Evolutionary conservation across 2,797 vertebrate genomes (phyloP), one percentile per base, ranked within the genome.

Genomic region (Rachycentron canadum): DNA sequence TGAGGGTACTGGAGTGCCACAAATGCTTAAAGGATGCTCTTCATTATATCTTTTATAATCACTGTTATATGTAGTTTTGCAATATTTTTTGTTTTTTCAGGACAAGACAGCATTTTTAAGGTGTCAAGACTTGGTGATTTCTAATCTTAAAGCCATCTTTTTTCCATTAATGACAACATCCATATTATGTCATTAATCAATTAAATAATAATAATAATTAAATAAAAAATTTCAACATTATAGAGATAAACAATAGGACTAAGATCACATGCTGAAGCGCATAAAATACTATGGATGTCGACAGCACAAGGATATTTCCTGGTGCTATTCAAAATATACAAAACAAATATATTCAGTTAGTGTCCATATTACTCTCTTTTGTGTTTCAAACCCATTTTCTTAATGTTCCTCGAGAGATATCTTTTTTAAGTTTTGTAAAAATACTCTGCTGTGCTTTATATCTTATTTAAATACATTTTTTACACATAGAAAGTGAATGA

Each of bases 171-270:
- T 16, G 23, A 28, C n/a, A 49, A 49, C 12, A 28, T 36, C 13
- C 30, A 17, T 34, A 23, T n/a, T 57, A 4, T 55, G 36, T 41
- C 41, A 52, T 21, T 19, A 16, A 16, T 34, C 17, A 32, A 10
- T 36, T 68, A 49, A 47, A 1, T 26, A 14, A 14, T n/a, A n/a
- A n/a, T n/a, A n/a, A n/a, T n/a, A n/a, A n/a, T n/a, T n/a, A n/a
- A n/a, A n/a, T n/a, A n/a, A n/a, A n/a, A n/a, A 1, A 63, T 53
- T 40, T 65, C 26, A 68, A 41, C 4, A 75, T 43, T 69, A 34
- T 13, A 56, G 47, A 58, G 52, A 81, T 74, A 53, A 80, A 25
- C 52, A 68, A 23, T 63, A 56, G 40, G 55, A 60, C 55, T 30
- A 4, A 8, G 56, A 76, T 77, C 73, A 36, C 57, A 67, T 11